A percentile compares a stretch with the other conserved stretches of the same genome.
phyloP scores from a whole-genome alignment of 2,888 invertebrate genomes.

The Dynastes tityus region DNA sequence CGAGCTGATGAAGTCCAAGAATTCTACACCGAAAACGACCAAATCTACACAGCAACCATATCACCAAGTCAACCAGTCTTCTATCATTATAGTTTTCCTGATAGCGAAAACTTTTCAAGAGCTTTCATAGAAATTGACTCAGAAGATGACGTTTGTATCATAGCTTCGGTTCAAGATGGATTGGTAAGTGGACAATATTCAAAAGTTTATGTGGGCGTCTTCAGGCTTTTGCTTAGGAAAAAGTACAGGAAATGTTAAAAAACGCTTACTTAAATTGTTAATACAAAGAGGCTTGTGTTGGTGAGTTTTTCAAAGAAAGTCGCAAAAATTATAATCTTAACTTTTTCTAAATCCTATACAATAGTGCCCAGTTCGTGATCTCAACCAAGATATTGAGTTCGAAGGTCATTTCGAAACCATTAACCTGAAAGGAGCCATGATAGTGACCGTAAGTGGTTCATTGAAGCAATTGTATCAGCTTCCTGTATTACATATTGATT shows the following conservation, averaged over 20 bases:
- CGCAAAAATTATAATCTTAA: no score
- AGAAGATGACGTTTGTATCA: slow-evolving; percentile 80
- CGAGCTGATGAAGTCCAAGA: slow-evolving; percentile 73
- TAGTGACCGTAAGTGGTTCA: slow-evolving; percentile 77
- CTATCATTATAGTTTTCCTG: slow-evolving; percentile 75
- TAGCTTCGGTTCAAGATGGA: slow-evolving; percentile 85
- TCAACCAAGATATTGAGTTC: slow-evolving; percentile 83
- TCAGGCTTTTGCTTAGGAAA: no score
- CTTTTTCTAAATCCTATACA: no score
- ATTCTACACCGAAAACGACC: slow-evolving; percentile 72
- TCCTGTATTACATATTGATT: background rate
- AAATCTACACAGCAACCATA: slow-evolving; percentile 61
- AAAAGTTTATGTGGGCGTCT: no score
- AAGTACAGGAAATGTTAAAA: no score
- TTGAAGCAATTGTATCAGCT: background rate
- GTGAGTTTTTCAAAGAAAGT: no score
- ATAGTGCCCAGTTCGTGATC: slow-evolving; percentile 89
- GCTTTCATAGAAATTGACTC: slow-evolving; percentile 80
- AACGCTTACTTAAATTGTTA: no score
- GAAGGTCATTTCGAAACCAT: slow-evolving; percentile 86
- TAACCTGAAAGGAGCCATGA: slow-evolving; percentile 83
- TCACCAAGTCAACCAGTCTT: slow-evolving; percentile 74
- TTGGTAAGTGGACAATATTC: slow-evolving; percentile 72
- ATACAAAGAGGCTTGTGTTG: no score
- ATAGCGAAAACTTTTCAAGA: slow-evolving; percentile 62